Conservation (phyloP, 53 echinoderm and acorn worm species). For the Henricia sp. region DNA sequence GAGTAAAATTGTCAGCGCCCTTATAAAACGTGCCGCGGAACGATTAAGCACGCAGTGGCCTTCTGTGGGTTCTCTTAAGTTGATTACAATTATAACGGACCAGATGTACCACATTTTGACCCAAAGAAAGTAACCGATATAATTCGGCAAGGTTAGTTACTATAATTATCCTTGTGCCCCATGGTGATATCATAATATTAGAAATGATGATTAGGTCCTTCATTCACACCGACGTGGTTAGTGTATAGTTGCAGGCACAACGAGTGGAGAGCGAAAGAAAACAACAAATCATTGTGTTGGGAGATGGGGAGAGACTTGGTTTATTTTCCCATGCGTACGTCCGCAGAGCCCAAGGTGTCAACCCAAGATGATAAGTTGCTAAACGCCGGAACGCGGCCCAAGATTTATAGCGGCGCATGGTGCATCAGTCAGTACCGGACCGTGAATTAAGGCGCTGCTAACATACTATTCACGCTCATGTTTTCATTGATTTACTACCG, state of each 20-base stretch:
- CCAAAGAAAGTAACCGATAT: slow-evolving; percentile 56
- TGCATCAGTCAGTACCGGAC: slow-evolving; percentile 36
- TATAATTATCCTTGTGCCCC: slow-evolving; percentile 60
- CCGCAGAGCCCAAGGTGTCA: slow-evolving; percentile 19
- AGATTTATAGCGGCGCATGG: slow-evolving; percentile 50
- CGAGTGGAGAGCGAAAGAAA: background rate
- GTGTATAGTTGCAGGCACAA: too few relatives aligned
- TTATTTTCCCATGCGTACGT: slow-evolving; percentile 9
- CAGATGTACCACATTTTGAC: background rate
- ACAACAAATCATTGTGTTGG: background rate
- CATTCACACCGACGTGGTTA: too few relatives aligned
- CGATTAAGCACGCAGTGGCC: background rate
- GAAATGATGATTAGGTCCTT: too few relatives aligned
- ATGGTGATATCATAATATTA: too few relatives aligned
- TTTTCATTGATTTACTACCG: slow-evolving; percentile 47
- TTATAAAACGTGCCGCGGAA: slow-evolving; percentile 34
- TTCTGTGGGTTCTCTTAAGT: background rate
- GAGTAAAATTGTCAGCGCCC: background rate
- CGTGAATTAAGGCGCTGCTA: slow-evolving; percentile 45
- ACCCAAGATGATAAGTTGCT: slow-evolving; percentile 25
- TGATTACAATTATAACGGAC: slow-evolving; percentile 27
- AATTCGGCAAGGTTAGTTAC: slow-evolving; percentile 51
- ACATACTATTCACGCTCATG: slow-evolving; percentile 10
- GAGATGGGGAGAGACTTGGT: background rate
- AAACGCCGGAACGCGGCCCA: slow-evolving; percentile 46